Percentiles rank a stretch among this genome's conserved stretches.
These are phyloP conservation scores for Sminthopsis crassicaudata DNA, from an alignment of 2,113 vertebrate species.

Conservation along the genomic window DNA sequence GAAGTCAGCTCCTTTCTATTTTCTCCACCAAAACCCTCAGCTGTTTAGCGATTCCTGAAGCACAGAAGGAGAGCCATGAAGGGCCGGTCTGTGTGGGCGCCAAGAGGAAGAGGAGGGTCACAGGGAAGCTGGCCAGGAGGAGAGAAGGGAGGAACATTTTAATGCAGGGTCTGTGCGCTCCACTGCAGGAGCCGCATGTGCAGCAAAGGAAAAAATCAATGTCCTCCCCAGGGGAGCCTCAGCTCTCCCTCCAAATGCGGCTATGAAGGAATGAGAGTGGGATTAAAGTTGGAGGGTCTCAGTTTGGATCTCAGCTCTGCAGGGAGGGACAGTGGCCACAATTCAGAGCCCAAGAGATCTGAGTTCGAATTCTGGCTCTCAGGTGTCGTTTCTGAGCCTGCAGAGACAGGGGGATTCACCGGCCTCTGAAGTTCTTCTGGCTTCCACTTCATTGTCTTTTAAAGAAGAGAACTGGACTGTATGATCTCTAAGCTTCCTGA, in stretches of 20 bases:
- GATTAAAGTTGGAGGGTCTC: not conserved
- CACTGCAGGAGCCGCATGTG: not conserved
- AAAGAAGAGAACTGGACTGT: not conserved
- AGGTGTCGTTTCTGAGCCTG: not conserved
- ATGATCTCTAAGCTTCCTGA: not conserved
- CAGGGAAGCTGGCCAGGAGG: not conserved
- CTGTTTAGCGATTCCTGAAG: not conserved
- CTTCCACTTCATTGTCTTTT: not conserved
- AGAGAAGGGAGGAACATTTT: not conserved
- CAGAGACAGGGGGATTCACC: not conserved
- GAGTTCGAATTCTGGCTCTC: not conserved
- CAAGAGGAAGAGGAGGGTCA: not conserved
- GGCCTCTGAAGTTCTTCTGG: not conserved
- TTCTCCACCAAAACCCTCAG: not conserved
- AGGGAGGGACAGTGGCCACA: not conserved
- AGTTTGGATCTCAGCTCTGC: not conserved
- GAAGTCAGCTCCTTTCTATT: not conserved
- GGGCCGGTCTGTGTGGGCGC: not conserved
- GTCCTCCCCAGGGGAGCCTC: not conserved
- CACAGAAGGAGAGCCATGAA: not conserved
- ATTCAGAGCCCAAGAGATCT: not conserved
- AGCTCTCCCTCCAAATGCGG: no score
- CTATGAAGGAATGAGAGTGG: no score
- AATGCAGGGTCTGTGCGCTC: not conserved
- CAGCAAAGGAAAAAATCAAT: not conserved